Evolutionary conservation across 2,113 vertebrate species (phyloP), one percentile per base, ranked within the genome.

Genomic region (Zapornia atra): DNA sequence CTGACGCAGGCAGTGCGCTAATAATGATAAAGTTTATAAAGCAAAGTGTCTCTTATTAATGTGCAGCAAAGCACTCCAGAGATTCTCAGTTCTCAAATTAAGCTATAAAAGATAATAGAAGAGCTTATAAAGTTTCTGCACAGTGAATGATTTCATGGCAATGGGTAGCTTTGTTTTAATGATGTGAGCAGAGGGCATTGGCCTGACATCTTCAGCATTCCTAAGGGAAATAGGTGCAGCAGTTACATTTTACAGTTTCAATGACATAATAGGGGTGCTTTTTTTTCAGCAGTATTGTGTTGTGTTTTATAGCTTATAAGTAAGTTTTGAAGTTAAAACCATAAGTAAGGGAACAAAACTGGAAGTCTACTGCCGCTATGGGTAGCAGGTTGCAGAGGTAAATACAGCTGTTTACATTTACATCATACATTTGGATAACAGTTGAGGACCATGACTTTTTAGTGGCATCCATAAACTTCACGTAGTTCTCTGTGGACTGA

Each of bases 141-240:
- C 80, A 79, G 71, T 56, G 91, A 94, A 61, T 90, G 92, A 95
- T 94, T 96, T 96, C 44, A 82, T 84, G 79, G 69, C 90, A 85
- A n/a, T 83, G 70, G 66, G 77, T 85, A 91, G 96, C 82, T 95
- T 97, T 94, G 82, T 88, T 94, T 96, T 95, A 89, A 93, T 90
- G 92, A 69, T 85, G 81, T 76, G 92, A 92, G 50, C 75, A 91
- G 84, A 94, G 89, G 94, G 76, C 90, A 78, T 86, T 94, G 94
- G 91, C 78, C 65, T 4, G 3, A 60, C 20, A n/a, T 86, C 77
- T 69, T 60, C 80, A 50, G 29, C 53, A 36, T 92, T 59, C 80
- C 36, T 17, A 18, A 80, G 61, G 46, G 78, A 54, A 73, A 20
- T 36, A 83, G 80, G 92, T 76, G 69, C 90, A 91, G 65, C 69